Evolutionary conservation across 2,888 invertebrate species (phyloP).

Genomic region (Scaptomyza caliginosa): DNA sequence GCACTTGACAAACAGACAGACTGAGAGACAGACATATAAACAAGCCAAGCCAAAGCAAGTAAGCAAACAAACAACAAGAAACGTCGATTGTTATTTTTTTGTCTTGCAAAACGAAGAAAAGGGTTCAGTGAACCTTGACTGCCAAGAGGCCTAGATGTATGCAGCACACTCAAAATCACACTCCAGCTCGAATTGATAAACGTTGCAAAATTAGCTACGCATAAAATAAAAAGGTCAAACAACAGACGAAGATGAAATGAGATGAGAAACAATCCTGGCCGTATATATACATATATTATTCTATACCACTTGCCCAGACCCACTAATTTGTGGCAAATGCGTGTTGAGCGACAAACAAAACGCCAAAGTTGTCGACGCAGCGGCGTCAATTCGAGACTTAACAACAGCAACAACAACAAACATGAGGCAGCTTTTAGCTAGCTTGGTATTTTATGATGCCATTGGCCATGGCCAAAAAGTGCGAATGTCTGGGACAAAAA

Average conservation of each 20-base stretch:
- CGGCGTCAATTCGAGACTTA: conserved; percentile 30
- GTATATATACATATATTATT: not conserved
- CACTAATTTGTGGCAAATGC: conserved; percentile 39
- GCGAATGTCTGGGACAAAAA: conserved; percentile 60
- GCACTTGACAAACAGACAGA: conserved; percentile 32
- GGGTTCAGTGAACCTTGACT: conserved; percentile 58
- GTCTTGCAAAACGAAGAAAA: conserved; percentile 28
- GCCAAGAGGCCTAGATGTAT: conserved; percentile 41
- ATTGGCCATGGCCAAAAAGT: conserved; percentile 76
- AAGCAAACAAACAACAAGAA: conserved; percentile 36
- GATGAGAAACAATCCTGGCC: conserved; percentile 26
- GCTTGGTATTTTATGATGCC: conserved; percentile 71
- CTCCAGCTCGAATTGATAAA: conserved; percentile 55
- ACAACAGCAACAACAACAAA: conserved; percentile 18
- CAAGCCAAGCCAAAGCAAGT: conserved; percentile 20
- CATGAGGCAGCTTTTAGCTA: conserved; percentile 36
- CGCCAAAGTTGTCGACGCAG: conserved; percentile 27
- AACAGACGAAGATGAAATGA: conserved; percentile 30
- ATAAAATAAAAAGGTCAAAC: conserved; percentile 73
- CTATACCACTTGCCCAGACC: not conserved
- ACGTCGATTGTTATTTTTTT: conserved; percentile 55
- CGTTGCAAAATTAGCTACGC: conserved; percentile 54
- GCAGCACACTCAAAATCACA: conserved; percentile 13
- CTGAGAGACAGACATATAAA: conserved; percentile 15
- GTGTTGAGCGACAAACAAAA: conserved; percentile 36